A percentile compares a stretch with the other conserved stretches of the same genome.
phyloP scores from a whole-genome alignment of 2,113 vertebrate genomes.

The Tetrax tetrax region DNA sequence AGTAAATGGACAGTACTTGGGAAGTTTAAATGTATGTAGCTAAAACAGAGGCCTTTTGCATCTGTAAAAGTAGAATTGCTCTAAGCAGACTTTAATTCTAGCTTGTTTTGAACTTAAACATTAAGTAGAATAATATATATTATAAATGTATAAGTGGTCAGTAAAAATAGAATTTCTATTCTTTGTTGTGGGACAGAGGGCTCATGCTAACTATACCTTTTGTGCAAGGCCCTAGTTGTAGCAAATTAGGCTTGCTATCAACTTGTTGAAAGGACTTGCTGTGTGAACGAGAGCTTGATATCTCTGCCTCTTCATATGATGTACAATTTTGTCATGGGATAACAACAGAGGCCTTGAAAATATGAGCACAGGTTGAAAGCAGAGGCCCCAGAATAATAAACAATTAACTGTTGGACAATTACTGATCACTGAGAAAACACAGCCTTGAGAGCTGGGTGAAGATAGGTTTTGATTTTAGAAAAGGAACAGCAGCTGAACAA shows the following conservation, averaged over 20 bases:
- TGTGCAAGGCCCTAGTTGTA: not conserved
- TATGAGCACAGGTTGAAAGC: not conserved
- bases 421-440: not conserved
- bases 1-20: not conserved
- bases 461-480: not conserved
- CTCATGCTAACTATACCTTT: not conserved
- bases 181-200: not conserved
- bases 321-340: not conserved
- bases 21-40: not conserved
- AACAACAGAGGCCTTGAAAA: not conserved
- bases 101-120: not conserved
- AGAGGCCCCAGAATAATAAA: not conserved
- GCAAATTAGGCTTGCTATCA: not conserved
- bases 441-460: not conserved
- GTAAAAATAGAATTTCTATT: not conserved
- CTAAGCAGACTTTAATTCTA: not conserved
- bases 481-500: not conserved
- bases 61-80: not conserved
- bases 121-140: not conserved
- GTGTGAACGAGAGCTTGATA: not conserved
- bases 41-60: not conserved
- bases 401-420: not conserved
- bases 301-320: not conserved
- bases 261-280: not conserved
- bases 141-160: not conserved